Conservation (phyloP, 2,113 vertebrate species). For the Amphiprion ocellaris region DNA sequence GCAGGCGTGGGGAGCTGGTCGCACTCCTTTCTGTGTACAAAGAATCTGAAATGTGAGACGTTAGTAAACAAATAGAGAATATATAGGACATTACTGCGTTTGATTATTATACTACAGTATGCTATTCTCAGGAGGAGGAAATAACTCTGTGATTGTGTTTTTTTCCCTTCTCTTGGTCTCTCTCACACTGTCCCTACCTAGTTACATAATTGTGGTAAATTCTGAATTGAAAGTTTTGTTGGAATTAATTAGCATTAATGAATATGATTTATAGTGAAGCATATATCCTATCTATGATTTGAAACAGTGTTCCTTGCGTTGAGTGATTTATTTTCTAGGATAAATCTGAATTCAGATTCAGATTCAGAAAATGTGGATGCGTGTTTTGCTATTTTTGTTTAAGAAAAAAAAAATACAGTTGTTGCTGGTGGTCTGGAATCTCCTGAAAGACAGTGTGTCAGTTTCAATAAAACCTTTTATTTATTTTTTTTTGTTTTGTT, state of each 20-base stretch:
- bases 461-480: not conserved
- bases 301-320: slow-evolving; percentile 7
- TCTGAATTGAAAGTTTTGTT: slow-evolving; percentile 59
- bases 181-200: slow-evolving; percentile 5
- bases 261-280: slow-evolving; percentile 35
- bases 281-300: slow-evolving; percentile 17
- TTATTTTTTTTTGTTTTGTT: not conserved
- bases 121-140: slow-evolving; percentile 51
- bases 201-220: slow-evolving; percentile 52
- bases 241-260: slow-evolving; percentile 58
- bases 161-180: not conserved
- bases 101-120: slow-evolving; percentile 56
- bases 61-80: slow-evolving; percentile 70
- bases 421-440: too few species aligned
- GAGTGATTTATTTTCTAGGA: slow-evolving; percentile 12
- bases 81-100: slow-evolving; percentile 71
- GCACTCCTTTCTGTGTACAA: slow-evolving; percentile 56
- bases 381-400: not conserved
- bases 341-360: not conserved
- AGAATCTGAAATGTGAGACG: slow-evolving; percentile 61
- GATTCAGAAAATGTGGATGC: not conserved
- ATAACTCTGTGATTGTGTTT: slow-evolving; percentile 49
- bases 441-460: not conserved
- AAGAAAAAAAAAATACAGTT: too few species aligned
- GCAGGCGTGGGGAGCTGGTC: slow-evolving; percentile 55